Evolutionary conservation across 2,888 invertebrate species (phyloP), one percentile per base, ranked within the genome.

Genomic region (Drosophila koepferae): DNA sequence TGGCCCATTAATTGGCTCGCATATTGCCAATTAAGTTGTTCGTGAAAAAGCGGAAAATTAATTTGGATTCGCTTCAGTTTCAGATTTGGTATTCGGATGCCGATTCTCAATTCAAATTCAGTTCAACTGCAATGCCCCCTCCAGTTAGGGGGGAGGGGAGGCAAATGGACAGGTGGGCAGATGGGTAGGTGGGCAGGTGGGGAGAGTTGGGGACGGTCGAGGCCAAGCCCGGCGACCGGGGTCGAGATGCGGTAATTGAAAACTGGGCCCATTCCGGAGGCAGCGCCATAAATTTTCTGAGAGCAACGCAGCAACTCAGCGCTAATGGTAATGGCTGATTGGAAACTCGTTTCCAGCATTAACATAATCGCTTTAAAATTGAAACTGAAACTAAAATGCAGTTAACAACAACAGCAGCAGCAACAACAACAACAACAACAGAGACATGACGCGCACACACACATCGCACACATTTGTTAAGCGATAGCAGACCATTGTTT

Each of bases 361-460:
- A 86, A 86, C 89, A 89, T 86, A 86, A 86, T 89, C 89, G 86
- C 84, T 89, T 86, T 86, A 89, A 86, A 86, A 89, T 89, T 85
- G 84, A 88, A 88, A 81, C 85, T 82, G 82, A 83, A 76, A 68
- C 88, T 76, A 77, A 85, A 88, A 82, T 85, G 89, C 85, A 85
- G 84, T 85, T 84, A 84, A 77, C 84, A 77, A 77, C 82, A 81
- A 69, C 67, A 80, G 56, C 74, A 84, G 67, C 67, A 79, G 49
- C 68, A 70, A 28, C 46, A 61, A 7, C 28, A 63, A 36, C 69
- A 80, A 55, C 66, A 71, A 36, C 46, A 56, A 16, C 20, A 60
- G 23, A 46, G 6, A 63, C 46, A 63, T 44, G 36, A 75, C n/a
- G 49, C 66, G 58, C 46, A 63, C 60, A 61, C 46, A 68, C 60